A percentile compares a stretch with the other conserved stretches of the same genome.
Conservation (phyloP, 2,113 vertebrate genomes). For the Cochlearius cochlearius region DNA sequence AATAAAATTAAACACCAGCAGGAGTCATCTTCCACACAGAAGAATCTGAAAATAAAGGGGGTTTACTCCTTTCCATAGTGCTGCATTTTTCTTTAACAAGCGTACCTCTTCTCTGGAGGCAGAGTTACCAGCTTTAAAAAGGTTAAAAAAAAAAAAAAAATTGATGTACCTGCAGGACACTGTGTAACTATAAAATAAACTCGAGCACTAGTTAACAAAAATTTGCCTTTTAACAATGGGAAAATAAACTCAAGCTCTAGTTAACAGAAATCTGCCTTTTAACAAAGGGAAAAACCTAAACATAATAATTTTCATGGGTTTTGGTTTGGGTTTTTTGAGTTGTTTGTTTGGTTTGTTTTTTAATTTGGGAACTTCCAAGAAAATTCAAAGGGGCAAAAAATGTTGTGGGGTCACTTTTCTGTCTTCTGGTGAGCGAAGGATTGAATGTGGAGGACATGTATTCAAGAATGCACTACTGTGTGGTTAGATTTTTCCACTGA, state of each 20-base stretch:
- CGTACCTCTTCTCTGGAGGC: not conserved
- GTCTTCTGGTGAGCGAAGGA: not conserved
- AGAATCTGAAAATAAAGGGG: not conserved
- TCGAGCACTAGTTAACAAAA: not conserved
- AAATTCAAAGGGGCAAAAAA: not conserved
- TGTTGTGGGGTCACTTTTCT: not conserved
- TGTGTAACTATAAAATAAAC: conserved; percentile 14
- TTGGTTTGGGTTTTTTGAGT: not conserved
- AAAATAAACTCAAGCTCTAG: too few species aligned
- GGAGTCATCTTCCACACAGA: not conserved
- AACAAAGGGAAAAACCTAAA: not conserved
- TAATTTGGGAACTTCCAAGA: not conserved
- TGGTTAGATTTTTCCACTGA: not conserved
- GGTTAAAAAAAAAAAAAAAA: not conserved
- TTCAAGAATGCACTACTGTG: not conserved
- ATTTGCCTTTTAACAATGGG: not conserved
- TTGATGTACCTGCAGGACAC: not conserved
- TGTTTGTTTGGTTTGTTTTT: not conserved
- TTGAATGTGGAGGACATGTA: not conserved
- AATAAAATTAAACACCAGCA: not conserved
- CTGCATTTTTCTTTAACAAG: not conserved
- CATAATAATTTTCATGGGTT: not conserved
- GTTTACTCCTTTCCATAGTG: not conserved
- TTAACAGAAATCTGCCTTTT: too few species aligned
- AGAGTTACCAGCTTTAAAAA: not conserved